These are phyloP conservation scores for Erethizon dorsatum DNA, from an alignment of 2,797 vertebrate species.

Conservation along the genomic window DNA sequence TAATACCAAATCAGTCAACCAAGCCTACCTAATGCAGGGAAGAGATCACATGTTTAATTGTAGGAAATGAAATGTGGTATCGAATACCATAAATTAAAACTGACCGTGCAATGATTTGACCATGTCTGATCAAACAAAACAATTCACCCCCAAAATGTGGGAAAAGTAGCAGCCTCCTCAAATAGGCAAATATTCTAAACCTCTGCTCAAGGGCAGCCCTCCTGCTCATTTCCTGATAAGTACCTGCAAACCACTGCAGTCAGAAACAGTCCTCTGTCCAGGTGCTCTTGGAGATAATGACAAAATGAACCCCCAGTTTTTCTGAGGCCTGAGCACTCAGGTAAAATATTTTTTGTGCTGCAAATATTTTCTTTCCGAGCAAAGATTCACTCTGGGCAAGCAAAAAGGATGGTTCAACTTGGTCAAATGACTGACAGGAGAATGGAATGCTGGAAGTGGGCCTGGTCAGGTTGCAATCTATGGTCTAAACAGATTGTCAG, in stretches of 20 bases:
- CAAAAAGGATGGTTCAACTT: neutral
- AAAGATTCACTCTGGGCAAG: neutral
- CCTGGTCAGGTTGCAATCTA: neutral
- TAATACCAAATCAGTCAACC: neutral
- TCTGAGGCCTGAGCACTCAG: neutral
- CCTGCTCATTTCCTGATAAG: accelerated
- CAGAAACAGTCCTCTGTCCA: accelerated
- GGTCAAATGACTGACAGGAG: neutral
- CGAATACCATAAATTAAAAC: constrained; percentile 60
- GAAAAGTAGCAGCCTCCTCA: neutral
- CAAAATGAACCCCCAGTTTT: neutral
- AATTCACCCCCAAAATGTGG: neutral
- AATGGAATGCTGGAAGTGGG: accelerated
- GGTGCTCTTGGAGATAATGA: accelerated
- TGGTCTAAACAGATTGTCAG: neutral
- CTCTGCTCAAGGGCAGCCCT: accelerated
- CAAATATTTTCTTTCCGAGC: neutral
- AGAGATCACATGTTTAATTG: constrained; percentile 23
- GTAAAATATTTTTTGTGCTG: neutral
- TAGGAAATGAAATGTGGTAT: constrained; percentile 63
- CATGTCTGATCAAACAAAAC: constrained; percentile 23
- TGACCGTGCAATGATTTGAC: neutral
- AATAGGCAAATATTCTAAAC: accelerated
- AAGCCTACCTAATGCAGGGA: constrained; percentile 4
- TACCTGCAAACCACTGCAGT: neutral